Evolutionary conservation across 2,888 invertebrate genomes (phyloP).

Genomic region (Amiota communis): DNA sequence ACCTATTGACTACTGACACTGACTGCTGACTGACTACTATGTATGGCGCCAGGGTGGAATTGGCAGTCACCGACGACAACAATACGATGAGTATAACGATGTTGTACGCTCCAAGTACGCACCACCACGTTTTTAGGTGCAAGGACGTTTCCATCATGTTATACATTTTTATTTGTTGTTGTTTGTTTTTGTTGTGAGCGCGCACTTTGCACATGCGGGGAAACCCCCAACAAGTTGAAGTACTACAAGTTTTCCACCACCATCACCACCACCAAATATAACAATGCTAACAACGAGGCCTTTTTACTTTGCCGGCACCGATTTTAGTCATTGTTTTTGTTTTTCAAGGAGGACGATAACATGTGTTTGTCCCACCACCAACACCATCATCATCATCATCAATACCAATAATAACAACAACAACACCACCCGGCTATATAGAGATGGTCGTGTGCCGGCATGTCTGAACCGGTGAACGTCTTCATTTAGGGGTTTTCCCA

Average conservation of each 20-base stretch:
- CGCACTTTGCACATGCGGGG: constrained; percentile 42
- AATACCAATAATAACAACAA: constrained; percentile 30
- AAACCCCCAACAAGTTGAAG: constrained; percentile 47
- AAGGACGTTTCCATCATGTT: constrained; percentile 54
- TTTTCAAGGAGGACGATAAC: constrained; percentile 28
- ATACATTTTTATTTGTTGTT: constrained; percentile 4
- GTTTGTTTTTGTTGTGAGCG: neutral
- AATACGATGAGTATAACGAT: too few species aligned
- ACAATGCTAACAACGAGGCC: constrained; percentile 42
- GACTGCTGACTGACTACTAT: constrained; percentile 61
- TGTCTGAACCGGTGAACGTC: constrained; percentile 55
- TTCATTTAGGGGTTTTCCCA: constrained; percentile 65
- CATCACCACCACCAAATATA: constrained; percentile 26
- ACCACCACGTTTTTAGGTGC: constrained; percentile 58
- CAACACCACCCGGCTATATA: constrained; percentile 11
- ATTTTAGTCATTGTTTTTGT: constrained; percentile 30
- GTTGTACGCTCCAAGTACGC: constrained; percentile 47
- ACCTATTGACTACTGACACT: constrained; percentile 46
- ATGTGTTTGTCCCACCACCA: constrained; percentile 55
- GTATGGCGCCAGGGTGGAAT: constrained; percentile 29
- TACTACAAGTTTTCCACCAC: constrained; percentile 36
- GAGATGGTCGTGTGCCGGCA: constrained; percentile 51
- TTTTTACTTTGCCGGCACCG: constrained; percentile 40
- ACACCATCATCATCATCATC: constrained; percentile 15
- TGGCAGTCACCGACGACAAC: neutral